Base-by-base conservation (phyloP, 2,888 invertebrate species). In the Agriopis aurantiaria region DNA sequence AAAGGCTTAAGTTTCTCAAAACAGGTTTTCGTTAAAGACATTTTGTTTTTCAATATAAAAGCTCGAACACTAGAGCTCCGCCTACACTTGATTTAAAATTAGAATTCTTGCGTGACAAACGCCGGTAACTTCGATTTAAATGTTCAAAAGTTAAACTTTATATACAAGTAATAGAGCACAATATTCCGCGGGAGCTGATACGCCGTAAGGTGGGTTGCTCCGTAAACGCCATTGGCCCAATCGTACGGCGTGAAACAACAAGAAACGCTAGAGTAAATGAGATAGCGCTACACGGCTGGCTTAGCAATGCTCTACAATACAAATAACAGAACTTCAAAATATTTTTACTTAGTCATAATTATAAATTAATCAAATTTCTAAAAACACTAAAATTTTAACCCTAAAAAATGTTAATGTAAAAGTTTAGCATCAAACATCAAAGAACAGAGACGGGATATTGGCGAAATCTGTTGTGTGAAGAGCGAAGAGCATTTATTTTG, bases 51-150 rank as follows among this genome's bases (percentile, higher is more conserved):
- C 91, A 92, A 91, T 93, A 90, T 88, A 89, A 91, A 91, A 92
- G 91, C 91, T 90, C 88, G 85, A 82, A 89, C 90, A 88, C 83
- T 82, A 90, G 89, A 90, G 91, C 94, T 92, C 94, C 94, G 94
- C 94, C 94, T 94, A 94, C 94, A 92, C 93, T 93, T 91, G 92
- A 91, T 93, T 94, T 93, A 93, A 94, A 94, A 94, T 94, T 93
- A 93, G 93, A 94, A 94, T 92, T 91, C 92, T 92, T 91, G 92
- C 92, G 87, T 93, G 93, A 93, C 93, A 93, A 93, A 93, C 92
- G 93, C 92, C 92, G 92, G 91, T 90, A 92, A 90, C 91, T 90
- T 88, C 83, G 85, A 89, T 89, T 92, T 91, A 90, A 89, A 93
- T 89, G 88, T 83, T 90, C 89, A 92, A 92, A 92, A 91, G 92